These are phyloP conservation scores for Rhizomys pruinosus DNA, from an alignment of 2,113 vertebrate genomes.

Conservation along the genomic window DNA sequence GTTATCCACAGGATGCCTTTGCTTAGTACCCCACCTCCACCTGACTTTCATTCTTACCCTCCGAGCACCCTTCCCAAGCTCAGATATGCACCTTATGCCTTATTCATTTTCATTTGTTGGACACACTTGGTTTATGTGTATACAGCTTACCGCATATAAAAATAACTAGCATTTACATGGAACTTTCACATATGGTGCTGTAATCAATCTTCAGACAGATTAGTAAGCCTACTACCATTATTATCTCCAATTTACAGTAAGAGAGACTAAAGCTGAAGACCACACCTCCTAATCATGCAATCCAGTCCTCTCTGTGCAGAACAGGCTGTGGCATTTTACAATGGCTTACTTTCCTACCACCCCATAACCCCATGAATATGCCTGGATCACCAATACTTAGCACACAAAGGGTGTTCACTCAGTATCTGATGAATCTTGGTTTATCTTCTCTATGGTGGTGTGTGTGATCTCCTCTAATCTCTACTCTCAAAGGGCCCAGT, in stretches of 20 bases:
- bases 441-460: not conserved
- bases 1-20: not conserved
- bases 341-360: not conserved
- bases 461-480: not conserved
- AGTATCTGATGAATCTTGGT: not conserved
- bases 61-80: not conserved
- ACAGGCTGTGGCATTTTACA: not conserved
- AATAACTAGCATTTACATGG: not conserved
- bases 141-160: not conserved
- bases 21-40: not conserved
- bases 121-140: not conserved
- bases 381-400: not conserved
- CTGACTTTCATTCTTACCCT: not conserved
- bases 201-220: constrained; percentile 20
- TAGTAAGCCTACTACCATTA: not conserved
- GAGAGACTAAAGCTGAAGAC: not conserved
- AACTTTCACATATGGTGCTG: not conserved
- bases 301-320: not conserved
- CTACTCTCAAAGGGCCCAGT: not conserved
- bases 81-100: not conserved
- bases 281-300: not conserved
- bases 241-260: not conserved
- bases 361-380: not conserved
- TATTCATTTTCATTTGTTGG: not conserved
- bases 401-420: not conserved